Evolutionary conservation across 1,140 invertebrate species (phyloP).

Genomic region (Apis florea): DNA sequence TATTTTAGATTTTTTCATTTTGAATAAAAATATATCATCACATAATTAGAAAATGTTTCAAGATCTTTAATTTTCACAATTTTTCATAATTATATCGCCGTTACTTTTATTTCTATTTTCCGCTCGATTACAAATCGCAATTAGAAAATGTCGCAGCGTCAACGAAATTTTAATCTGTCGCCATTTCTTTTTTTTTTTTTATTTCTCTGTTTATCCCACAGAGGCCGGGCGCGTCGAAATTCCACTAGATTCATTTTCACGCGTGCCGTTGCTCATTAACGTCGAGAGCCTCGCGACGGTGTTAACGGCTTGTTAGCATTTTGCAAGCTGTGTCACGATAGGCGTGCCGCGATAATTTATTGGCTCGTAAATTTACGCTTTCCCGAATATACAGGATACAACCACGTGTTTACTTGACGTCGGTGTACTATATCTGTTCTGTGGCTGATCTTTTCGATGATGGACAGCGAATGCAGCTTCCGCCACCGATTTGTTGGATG

Average conservation of each 20-base stretch:
- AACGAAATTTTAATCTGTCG: background rate
- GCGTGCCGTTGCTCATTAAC: conserved; percentile 67
- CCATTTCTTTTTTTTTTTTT: no score
- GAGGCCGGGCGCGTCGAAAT: background rate
- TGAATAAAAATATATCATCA: no score
- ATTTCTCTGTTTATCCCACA: no score
- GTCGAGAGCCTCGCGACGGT: conserved; percentile 56
- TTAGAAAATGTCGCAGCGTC: background rate
- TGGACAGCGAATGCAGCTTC: conserved; percentile 8
- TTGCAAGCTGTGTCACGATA: conserved; percentile 67
- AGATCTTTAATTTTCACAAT: no score
- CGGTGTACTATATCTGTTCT: conserved; percentile 1
- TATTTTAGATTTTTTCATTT: no score
- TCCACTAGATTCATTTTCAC: conserved; percentile 16
- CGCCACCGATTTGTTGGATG: conserved; percentile 47
- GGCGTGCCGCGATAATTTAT: conserved; percentile 73
- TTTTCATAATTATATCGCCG: no score
- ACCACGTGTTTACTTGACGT: conserved; percentile 19
- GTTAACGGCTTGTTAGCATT: conserved; percentile 75
- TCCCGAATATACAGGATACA: conserved; percentile 69
- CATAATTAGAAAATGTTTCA: no score
- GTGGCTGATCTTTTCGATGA: conserved; percentile 39
- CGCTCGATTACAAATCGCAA: background rate
- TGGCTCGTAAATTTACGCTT: conserved; percentile 76
- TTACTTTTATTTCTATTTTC: background rate